These are phyloP conservation scores for Amblyraja radiata DNA, from an alignment of 2,797 vertebrate species.

Conservation along the genomic window DNA sequence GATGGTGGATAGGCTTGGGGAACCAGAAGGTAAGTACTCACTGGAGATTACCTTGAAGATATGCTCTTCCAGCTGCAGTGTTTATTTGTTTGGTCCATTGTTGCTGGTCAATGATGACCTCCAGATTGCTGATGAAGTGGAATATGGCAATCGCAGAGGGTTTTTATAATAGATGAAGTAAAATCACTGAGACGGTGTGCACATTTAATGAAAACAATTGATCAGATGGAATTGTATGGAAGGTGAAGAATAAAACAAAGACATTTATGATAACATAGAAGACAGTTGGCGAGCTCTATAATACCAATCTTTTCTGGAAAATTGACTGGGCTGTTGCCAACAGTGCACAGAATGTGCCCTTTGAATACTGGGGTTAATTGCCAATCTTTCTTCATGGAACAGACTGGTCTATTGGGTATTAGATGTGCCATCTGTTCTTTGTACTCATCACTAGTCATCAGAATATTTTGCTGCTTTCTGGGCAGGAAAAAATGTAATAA, in stretches of 20 bases:
- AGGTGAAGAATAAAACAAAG: neutral
- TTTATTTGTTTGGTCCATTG: too few species aligned
- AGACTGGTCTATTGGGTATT: neutral
- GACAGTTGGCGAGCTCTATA: neutral
- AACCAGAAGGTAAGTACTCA: too few species aligned
- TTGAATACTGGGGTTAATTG: constrained; percentile 25
- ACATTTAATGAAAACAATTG: neutral
- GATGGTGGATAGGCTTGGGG: too few species aligned
- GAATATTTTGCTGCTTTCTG: neutral
- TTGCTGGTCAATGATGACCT: too few species aligned
- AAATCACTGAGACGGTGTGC: neutral
- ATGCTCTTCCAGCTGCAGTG: too few species aligned
- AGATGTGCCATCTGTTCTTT: neutral
- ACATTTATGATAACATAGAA: neutral
- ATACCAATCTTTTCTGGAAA: neutral
- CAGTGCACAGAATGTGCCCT: neutral
- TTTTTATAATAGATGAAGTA: neutral
- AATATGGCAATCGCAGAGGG: too few species aligned
- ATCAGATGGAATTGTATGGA: neutral
- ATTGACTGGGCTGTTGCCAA: neutral
- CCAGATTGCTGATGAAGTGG: too few species aligned
- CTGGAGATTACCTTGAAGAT: too few species aligned
- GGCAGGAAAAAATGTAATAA: neutral
- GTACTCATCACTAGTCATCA: neutral
- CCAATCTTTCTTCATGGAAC: constrained; percentile 1